Evolutionary conservation across 2,113 vertebrate species (phyloP), one percentile per base, ranked within the genome.

Genomic region (cat (Felis catus)): DNA sequence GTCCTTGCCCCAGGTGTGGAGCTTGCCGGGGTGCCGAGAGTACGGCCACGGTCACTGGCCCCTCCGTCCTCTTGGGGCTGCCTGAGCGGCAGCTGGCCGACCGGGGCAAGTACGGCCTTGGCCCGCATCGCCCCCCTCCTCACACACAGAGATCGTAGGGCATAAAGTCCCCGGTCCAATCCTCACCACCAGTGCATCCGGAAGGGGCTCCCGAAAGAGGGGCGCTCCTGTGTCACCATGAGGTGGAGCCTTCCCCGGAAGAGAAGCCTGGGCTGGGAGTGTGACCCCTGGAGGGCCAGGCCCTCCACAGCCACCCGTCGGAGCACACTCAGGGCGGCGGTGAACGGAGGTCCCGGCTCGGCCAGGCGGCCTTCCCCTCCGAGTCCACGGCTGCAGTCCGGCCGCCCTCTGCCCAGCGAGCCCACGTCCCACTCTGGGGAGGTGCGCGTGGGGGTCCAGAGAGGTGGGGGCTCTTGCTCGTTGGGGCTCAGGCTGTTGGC

Each of bases 251-350:
- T 39, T 31, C 41, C 41, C 6, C 41, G 15, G 85, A 31, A 39
- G 68, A 73, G 25, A 19, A 19, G 3, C n/a, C 21, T 25, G 82
- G 51, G n/a, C 70, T 15, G 27, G 21, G 33, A 7, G 55, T 45
- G n/a, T 16, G 85, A 29, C 15, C 48, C 8, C 0, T 3, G 33
- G 11, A 45, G 10, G 1, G 8, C 39, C 39, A 16, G 53, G 12
- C 11, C 51, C 7, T 88, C 68, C 7, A 14, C 36, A n/a, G 41
- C 11, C 27, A 14, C 12, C 68, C 0, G 1, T 61, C 27, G 53
- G 13, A 23, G 51, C 6, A 0, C 12, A 0, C 36, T 89, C 27
- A 0, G 2, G 13, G 27, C 66, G 23, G 78, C 23, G 9, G 4
- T 11, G 81, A 41, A 18, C 9, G 18, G 33, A 33, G 0, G 74